A percentile compares a stretch with the other conserved stretches of the same genome.
Evolutionary conservation across 1,140 invertebrate genomes (phyloP).

Genomic region (Drosophila micromelanica): DNA sequence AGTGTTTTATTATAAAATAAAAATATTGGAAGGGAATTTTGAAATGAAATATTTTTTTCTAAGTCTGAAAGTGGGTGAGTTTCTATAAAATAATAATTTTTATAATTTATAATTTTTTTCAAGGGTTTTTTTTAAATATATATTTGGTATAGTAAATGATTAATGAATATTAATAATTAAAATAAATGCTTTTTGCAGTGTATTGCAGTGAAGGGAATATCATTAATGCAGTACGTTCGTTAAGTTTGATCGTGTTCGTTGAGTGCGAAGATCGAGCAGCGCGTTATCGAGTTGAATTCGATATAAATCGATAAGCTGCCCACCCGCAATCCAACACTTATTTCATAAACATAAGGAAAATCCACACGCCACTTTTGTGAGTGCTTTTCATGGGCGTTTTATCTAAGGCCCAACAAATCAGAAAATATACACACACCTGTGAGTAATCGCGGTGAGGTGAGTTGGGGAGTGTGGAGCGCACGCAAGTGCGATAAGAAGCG

Average conservation of each 20-base stretch:
- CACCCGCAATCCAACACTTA: slow-evolving; percentile 9
- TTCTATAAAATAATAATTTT: too few relatives aligned
- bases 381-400: background rate
- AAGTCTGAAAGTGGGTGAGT: too few relatives aligned
- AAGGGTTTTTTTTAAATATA: too few relatives aligned
- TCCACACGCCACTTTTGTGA: background rate
- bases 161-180: too few relatives aligned
- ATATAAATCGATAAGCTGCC: slow-evolving; percentile 18
- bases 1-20: background rate
- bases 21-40: background rate
- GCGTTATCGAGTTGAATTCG: background rate
- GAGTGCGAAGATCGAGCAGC: slow-evolving; percentile 7
- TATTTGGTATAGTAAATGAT: too few relatives aligned
- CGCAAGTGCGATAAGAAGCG: slow-evolving; percentile 48
- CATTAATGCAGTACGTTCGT: background rate
- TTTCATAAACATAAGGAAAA: slow-evolving; percentile 15
- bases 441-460: background rate
- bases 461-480: background rate
- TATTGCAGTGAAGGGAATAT: background rate
- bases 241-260: background rate
- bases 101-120: too few relatives aligned
- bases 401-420: background rate
- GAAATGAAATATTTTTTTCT: too few relatives aligned
- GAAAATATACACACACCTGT: background rate
- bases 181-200: too few relatives aligned